phyloP scores from a whole-genome alignment of 2,113 vertebrate species.

The Antechinus stuartii region DNA sequence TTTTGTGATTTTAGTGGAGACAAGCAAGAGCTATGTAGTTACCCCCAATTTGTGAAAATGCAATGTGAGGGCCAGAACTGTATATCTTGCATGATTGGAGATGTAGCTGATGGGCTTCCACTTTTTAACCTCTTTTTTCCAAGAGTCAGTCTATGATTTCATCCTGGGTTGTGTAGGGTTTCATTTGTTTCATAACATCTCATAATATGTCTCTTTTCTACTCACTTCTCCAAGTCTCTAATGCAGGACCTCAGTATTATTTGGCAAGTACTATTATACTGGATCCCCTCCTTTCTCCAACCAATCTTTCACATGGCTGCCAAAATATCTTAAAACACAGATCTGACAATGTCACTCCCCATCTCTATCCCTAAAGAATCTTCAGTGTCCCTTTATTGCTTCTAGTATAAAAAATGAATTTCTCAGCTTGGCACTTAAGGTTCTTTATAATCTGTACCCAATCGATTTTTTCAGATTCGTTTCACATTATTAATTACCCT shows the following conservation, averaged over 20 bases:
- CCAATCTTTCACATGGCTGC: not conserved
- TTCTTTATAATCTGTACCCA: not conserved
- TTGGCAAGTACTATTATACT: not conserved
- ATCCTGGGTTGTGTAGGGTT: not conserved
- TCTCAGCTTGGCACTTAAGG: not conserved
- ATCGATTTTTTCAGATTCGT: not conserved
- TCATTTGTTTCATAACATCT: not conserved
- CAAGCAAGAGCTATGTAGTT: not conserved
- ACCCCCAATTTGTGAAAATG: not conserved
- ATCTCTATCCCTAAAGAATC: not conserved
- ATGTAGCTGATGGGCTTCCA: not conserved
- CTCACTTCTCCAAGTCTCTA: not conserved
- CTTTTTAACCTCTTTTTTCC: not conserved
- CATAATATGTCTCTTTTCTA: not conserved
- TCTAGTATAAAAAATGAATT: not conserved
- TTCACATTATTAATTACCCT: not conserved
- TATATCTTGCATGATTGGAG: not conserved
- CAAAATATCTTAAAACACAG: not conserved
- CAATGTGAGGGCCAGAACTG: not conserved
- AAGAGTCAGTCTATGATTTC: not conserved
- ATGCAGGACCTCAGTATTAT: not conserved
- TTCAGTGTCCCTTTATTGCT: not conserved
- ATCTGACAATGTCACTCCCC: not conserved
- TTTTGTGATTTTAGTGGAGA: constrained; percentile 16
- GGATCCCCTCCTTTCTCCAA: not conserved